Evolutionary conservation across 2,113 vertebrate genomes (phyloP), one percentile per base, ranked within the genome.

Genomic region (Sylvicapra grimmia): DNA sequence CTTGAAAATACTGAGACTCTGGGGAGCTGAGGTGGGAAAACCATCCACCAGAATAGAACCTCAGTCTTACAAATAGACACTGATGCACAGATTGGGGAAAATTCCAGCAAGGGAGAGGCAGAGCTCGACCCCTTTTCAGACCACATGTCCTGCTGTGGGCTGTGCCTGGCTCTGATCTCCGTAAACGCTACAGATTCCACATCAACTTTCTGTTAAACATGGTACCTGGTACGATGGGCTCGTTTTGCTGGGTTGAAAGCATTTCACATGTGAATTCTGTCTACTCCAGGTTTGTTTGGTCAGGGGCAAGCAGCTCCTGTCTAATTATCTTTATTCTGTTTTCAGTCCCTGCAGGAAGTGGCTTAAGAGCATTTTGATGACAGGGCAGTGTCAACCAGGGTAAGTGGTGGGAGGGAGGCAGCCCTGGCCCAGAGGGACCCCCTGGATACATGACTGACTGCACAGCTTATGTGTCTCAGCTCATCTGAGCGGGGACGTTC

Each of bases 181-280:
- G 23, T 40, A 0, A 2, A 63, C 3, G 0, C 21, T 3, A 1
- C 31, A 59, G 19, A 21, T 23, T 23, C 29, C 54, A 1, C 0
- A 5, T 6, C 33, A 16, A 5, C 33, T 58, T 29, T 61, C 79
- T 3, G 11, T 47, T 21, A 6, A 47, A 23, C 54, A 2, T 1
- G 4, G 31, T 8, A 10, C 13, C 5, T 3, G 6, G 65, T 19
- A 6, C 10, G 1, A 3, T 1, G 4, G 2, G 79, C 31, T 49
- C 25, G 0, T 21, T 33, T 10, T 0, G 14, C 65, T 5, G 10
- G 16, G 25, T 10, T 3, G 10, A 65, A 65, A 29, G 21, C 75
- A 36, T n/a, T 31, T 5, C 0, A 47, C 47, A 3, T 18, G 11
- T 54, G 29, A 36, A 8, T n/a, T 31, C 61, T 51, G 16, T n/a